Evolutionary conservation across 2,797 vertebrate species (phyloP).

Genomic region (Phrynocephalus forsythii): DNA sequence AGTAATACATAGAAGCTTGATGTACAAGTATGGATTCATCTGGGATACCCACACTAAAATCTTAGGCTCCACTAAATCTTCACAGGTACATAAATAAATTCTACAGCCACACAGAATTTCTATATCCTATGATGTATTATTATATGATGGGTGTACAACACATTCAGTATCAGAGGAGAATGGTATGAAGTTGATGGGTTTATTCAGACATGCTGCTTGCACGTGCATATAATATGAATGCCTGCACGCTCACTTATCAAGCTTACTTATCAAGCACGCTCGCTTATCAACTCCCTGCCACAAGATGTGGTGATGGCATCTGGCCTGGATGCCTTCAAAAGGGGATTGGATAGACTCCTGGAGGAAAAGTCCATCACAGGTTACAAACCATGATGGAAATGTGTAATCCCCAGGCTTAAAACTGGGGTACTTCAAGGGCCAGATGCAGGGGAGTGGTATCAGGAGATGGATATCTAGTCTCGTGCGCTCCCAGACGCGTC

Average conservation of each 20-base stretch:
- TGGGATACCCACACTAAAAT: neutral
- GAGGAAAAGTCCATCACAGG: too few species aligned
- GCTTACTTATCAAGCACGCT: too few species aligned
- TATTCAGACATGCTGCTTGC: neutral
- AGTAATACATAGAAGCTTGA: neutral
- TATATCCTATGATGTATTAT: neutral
- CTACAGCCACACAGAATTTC: neutral
- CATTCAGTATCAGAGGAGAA: neutral
- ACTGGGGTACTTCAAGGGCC: too few species aligned
- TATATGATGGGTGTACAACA: neutral
- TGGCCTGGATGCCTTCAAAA: too few species aligned
- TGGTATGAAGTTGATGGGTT: neutral
- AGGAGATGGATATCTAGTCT: too few species aligned
- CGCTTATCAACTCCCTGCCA: too few species aligned
- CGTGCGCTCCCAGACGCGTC: too few species aligned
- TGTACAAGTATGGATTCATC: neutral
- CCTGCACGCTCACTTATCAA: neutral
- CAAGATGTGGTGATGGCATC: too few species aligned
- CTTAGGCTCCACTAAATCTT: neutral
- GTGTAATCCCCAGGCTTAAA: too few species aligned
- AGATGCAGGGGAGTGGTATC: too few species aligned
- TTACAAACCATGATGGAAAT: too few species aligned
- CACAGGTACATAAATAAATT: neutral
- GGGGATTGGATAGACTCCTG: too few species aligned
- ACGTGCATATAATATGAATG: neutral